Evolutionary conservation across 2,797 vertebrate genomes (phyloP).

Genomic region (Momotus momota): DNA sequence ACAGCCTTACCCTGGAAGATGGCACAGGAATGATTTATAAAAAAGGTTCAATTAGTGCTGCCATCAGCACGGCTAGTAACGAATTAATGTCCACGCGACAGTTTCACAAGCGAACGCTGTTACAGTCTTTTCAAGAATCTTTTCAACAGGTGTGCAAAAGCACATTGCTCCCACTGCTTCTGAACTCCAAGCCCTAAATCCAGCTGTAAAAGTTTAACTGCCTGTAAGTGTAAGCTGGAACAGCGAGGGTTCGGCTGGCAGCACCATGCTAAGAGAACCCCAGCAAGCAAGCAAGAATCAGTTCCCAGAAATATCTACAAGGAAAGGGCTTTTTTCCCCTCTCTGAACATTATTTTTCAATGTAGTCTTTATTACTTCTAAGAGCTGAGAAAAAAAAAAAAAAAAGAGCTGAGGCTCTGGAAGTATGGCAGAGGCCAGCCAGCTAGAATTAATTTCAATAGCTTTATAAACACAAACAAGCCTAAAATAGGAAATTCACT

Average conservation of each 20-base stretch:
- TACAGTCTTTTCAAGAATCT: background rate
- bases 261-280: background rate
- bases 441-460: background rate
- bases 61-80: background rate
- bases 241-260: background rate
- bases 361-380: background rate
- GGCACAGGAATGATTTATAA: constrained; percentile 8
- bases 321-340: accelerated
- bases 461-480: background rate
- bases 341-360: background rate
- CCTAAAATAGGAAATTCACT: background rate
- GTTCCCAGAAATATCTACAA: background rate
- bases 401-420: background rate
- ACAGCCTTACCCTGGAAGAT: background rate
- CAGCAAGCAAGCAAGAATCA: background rate
- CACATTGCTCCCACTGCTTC: background rate
- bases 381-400: background rate
- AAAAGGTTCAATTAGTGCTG: constrained; percentile 37
- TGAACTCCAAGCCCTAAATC: accelerated
- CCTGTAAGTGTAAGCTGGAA: background rate
- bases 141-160: constrained; percentile 13
- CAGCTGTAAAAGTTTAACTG: constrained; percentile 22
- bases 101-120: background rate
- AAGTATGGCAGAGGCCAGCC: background rate
- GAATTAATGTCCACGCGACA: background rate